Percentiles rank a stretch among this genome's conserved stretches.
phyloP scores from a whole-genome alignment of 2,888 invertebrate genomes.

The Liopterus haemorrhoidalis region DNA sequence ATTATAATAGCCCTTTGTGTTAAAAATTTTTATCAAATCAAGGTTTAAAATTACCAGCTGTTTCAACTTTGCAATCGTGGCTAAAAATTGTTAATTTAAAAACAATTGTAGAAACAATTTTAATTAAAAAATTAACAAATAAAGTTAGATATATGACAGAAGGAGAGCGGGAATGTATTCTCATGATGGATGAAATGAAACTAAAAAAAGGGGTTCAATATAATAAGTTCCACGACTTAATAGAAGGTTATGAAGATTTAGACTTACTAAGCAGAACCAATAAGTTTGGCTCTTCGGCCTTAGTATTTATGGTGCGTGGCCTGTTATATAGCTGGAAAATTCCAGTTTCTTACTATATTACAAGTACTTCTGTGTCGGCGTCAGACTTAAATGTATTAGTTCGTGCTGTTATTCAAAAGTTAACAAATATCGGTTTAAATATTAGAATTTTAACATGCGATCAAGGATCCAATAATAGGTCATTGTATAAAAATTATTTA shows the following conservation, averaged over 20 bases:
- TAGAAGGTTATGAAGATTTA: slow-evolving; percentile 12
- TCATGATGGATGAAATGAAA: slow-evolving; percentile 11
- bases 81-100: slow-evolving; percentile 11
- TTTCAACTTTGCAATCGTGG: slow-evolving; percentile 9
- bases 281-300: slow-evolving; percentile 3
- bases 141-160: slow-evolving; percentile 7
- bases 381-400: slow-evolving; percentile 7
- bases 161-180: not conserved
- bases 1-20: slow-evolving; percentile 10
- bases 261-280: not conserved
- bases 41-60: slow-evolving; percentile 6
- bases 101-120: slow-evolving; percentile 5
- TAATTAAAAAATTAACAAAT: slow-evolving; percentile 6
- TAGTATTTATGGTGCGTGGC: slow-evolving; percentile 7
- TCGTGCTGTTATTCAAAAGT: too few species aligned
- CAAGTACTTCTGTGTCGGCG: not conserved
- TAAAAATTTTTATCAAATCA: slow-evolving; percentile 8
- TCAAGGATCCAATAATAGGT: too few species aligned
- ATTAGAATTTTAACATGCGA: too few species aligned
- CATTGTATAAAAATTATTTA: too few species aligned
- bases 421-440: too few species aligned
- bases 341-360: slow-evolving; percentile 11
- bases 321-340: slow-evolving; percentile 11
- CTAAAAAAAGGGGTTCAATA: slow-evolving; percentile 6
- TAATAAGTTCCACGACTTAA: slow-evolving; percentile 5